Evolutionary conservation across 2,113 vertebrate species (phyloP), one percentile per base, ranked within the genome.

Genomic region (Thymallus thymallus): DNA sequence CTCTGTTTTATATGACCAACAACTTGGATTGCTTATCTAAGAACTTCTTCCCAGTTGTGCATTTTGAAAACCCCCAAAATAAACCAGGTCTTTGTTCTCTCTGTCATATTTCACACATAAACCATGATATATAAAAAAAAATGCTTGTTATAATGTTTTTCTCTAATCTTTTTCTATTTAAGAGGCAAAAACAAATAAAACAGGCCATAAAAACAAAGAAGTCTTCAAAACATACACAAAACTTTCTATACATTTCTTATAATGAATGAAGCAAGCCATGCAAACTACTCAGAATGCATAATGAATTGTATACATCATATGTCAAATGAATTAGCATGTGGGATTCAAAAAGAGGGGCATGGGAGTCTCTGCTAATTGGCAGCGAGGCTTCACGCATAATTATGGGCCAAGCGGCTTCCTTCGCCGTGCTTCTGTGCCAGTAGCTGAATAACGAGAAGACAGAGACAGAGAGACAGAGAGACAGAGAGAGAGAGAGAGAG

Each of bases 251-350:
- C 76, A 18, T 89, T 88, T 90, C 78, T 85, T 87, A 88, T 86
- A 87, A 88, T 83, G 90, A 92, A 88, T 85, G 87, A 91, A 90
- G 87, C 80, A 87, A 93, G 87, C 84, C 89, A 90, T 91, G 90
- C 90, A 93, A 91, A 91, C 88, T 89, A 92, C 88, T 93, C 91
- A 91, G 91, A 93, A 93, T 94, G 91, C 90, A 93, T 93, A 93
- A 94, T 94, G 90, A 91, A 93, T 92, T 91, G 92, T 92, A 94
- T 92, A 93, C 90, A 93, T 93, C 88, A 92, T 92, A 90, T 93
- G 91, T 93, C 93, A 93, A 90, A 92, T 86, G 90, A 92, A 92
- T 92, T 93, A 93, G 88, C 90, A 92, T 93, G 91, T 92, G 90
- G 91, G 91, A 90, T 89, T 94, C 92, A 92, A 90, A 88, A 85